phyloP scores from a whole-genome alignment of 2,888 invertebrate genomes.

The Nomada ruficornis region DNA sequence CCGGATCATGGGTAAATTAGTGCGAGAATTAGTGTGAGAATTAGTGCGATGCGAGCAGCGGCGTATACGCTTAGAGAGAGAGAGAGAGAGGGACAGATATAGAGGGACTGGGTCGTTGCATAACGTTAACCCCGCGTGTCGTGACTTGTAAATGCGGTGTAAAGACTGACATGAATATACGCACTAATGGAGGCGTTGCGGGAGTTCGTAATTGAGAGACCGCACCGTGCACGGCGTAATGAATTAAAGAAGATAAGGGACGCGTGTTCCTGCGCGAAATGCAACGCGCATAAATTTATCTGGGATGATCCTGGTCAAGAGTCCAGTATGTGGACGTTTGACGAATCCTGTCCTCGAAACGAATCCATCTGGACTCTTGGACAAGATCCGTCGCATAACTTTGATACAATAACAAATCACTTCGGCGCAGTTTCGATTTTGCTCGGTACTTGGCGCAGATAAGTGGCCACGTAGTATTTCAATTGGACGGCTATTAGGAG shows the following conservation, averaged over 20 bases:
- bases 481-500: too few relatives aligned
- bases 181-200: constrained; percentile 61
- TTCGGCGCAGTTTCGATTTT: too few relatives aligned
- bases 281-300: constrained; percentile 23
- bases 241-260: constrained; percentile 66
- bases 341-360: background rate
- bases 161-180: constrained; percentile 64
- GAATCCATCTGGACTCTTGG: too few relatives aligned
- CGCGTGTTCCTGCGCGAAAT: constrained; percentile 36
- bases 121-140: constrained; percentile 68
- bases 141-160: constrained; percentile 66
- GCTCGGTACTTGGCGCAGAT: too few relatives aligned
- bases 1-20: constrained; percentile 75
- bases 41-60: constrained; percentile 58
- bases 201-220: constrained; percentile 34
- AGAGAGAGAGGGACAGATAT: constrained; percentile 1
- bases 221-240: constrained; percentile 50
- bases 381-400: too few relatives aligned
- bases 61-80: constrained; percentile 23
- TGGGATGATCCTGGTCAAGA: constrained; percentile 9
- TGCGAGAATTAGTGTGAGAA: constrained; percentile 71
- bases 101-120: constrained; percentile 63
- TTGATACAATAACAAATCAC: too few relatives aligned
- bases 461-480: too few relatives aligned
- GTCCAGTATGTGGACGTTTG: background rate